Base-by-base conservation (phyloP, 2,888 invertebrate species). In the Napeogenes sylphis region DNA sequence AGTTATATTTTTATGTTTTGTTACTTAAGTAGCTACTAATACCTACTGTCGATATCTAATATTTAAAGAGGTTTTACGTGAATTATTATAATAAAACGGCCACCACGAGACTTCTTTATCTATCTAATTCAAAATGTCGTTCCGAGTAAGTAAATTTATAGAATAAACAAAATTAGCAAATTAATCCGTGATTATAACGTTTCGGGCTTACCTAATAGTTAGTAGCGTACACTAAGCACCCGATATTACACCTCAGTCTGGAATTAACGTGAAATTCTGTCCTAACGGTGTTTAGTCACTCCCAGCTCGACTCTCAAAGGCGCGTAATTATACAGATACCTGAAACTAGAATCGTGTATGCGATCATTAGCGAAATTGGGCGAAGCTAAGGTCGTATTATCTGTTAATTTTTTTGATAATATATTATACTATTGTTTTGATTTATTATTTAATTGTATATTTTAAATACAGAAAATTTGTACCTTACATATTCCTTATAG, bases 281-380 rank as follows among this genome's bases (percentile, higher is more conserved):
- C 73, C 73, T 70, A 72, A 71, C 73, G 68, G 73, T 78, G 75
- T 77, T 80, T 79, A 75, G 74, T 67, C 73, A 68, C 62, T 76
- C 76, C 70, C 73, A 75, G 78, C 75, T 84, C 82, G 70, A 66
- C 76, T 84, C 78, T 83, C 84, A 84, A 84, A 84, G 83, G 71
- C 58, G 70, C 62, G 69, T 76, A 75, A 75, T 75, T 77, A 73
- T 30, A 51, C 70, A 58, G 73, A 69, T 71, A 73, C 73, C 74
- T 76, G 76, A 76, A 81, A 82, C 78, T 71, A 74, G 80, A 83
- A 68, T 74, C 72, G 75, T 73, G 77, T 79, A 76, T 80, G 81
- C 74, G 75, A 76, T 77, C 78, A 82, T 82, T 82, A 81, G 73
- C 71, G 72, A 73, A 73, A 62, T 63, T 62, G 65, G 58, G 59